Base-by-base conservation (phyloP, 2,797 vertebrate genomes). In the Acrocephalus scirpaceus region DNA sequence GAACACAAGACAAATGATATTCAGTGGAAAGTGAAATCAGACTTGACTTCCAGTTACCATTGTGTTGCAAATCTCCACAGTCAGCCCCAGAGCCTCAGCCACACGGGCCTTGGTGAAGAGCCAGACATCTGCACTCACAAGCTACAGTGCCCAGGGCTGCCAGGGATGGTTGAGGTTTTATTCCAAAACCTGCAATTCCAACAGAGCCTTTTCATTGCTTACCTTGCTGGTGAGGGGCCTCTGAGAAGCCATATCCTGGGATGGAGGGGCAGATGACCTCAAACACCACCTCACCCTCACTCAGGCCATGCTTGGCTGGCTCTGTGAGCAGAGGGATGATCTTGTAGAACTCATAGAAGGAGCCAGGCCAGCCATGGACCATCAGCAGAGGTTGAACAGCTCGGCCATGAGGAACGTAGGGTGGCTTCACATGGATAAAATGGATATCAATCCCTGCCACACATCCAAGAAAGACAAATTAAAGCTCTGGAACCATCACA, bases 251-350 rank as follows among this genome's bases (percentile, higher is more conserved):
- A 5, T 99, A 99, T 47, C 99, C 99, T 58, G 99, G 99, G 81
- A 99, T 99, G 57, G 99, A 99, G 15, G 99, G 99, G 81, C 99
- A 99, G 95, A 99, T 98, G 92, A 99, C 97, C 95, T 99, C 98
- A 96, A 99, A 99, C 5, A 92, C 97, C 29, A 96, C 18, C 0
- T 94, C 93, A 50, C 91, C 89, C 38, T 94, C 94, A 3, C 56
- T 91, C 70, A 98, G 45, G 20, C 97, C 88, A 0, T 96, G 96
- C 7, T 74, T 70, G 9, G 93, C 96, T 4, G 97, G 97, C 47
- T 98, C 97, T 0, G 98, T 99, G 83, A 99, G 98, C 70, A 99
- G 92, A 21, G 99, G 98, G 21, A 99, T 94, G 75, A 99, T 98
- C 96, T 96, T 98, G 97, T 99, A 99, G 98, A 99, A 99, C 96